phyloP scores from a whole-genome alignment of 2,888 invertebrate genomes.

The Eupelmus urozonus region DNA sequence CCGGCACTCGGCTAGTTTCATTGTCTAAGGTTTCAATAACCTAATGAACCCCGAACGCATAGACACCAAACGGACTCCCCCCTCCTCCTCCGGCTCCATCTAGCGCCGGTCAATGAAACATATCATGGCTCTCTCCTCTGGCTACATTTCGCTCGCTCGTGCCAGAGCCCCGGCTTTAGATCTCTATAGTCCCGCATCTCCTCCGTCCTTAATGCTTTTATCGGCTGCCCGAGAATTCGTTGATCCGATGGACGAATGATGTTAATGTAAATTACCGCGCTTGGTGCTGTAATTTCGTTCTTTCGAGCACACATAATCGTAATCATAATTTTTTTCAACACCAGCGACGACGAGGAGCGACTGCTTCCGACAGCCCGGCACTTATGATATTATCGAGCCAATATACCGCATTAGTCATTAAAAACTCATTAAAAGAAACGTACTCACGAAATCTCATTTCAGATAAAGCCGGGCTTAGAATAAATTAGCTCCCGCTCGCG shows the following conservation, averaged over 20 bases:
- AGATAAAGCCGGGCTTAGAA: neutral
- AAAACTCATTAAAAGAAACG: neutral
- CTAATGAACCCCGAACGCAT: slow-evolving; percentile 69
- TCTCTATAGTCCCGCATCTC: neutral
- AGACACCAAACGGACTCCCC: slow-evolving; percentile 57
- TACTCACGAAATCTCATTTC: too few species aligned
- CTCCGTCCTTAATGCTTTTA: neutral
- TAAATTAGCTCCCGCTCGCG: neutral
- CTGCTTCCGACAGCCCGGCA: too few species aligned
- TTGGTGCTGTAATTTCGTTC: too few species aligned
- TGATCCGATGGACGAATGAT: too few species aligned
- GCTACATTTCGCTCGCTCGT: neutral
- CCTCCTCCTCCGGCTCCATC: neutral
- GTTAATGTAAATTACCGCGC: too few species aligned
- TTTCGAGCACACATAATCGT: too few species aligned
- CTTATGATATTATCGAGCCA: too few species aligned
- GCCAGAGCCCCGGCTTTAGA: neutral
- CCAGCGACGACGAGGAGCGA: too few species aligned
- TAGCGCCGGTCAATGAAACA: neutral
- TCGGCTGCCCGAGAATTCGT: too few species aligned
- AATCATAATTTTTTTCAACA: too few species aligned
- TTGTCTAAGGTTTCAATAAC: slow-evolving; percentile 76
- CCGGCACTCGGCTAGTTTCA: slow-evolving; percentile 70
- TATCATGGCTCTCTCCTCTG: neutral
- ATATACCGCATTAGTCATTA: neutral